These are phyloP conservation scores for Pachymerium ferrugineum DNA, from an alignment of 2,888 invertebrate genomes.

Conservation along the genomic window DNA sequence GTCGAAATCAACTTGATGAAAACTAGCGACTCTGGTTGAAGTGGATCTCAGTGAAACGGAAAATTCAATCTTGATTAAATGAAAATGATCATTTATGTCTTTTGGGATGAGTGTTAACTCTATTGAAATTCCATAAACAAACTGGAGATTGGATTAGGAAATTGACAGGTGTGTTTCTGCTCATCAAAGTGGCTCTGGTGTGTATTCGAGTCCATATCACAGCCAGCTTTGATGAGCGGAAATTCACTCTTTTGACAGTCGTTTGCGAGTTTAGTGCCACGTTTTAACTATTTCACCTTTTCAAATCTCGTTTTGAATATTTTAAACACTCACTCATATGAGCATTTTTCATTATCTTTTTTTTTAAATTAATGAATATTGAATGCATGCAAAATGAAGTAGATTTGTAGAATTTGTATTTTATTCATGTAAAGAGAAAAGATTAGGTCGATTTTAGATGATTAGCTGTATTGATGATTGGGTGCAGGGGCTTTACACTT, in stretches of 20 bases:
- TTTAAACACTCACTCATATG: too few relatives aligned
- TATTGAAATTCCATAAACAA: slow-evolving; percentile 8
- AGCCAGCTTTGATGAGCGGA: slow-evolving; percentile 82
- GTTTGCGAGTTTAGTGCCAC: too few relatives aligned
- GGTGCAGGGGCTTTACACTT: slow-evolving; percentile 21
- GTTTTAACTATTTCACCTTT: too few relatives aligned
- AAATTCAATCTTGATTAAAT: slow-evolving; percentile 18
- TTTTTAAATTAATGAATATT: too few relatives aligned
- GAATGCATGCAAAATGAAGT: too few relatives aligned
- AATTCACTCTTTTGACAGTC: slow-evolving; percentile 16
- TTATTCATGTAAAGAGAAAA: too few relatives aligned
- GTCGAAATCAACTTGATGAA: slow-evolving; percentile 4
- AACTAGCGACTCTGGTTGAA: not conserved
- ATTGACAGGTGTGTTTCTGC: slow-evolving; percentile 50
- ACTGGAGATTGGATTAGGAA: not conserved
- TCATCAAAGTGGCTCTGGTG: slow-evolving; percentile 86
- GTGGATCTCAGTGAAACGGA: not conserved
- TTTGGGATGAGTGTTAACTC: slow-evolving; percentile 40
- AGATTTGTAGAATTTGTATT: too few relatives aligned
- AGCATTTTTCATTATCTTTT: too few relatives aligned
- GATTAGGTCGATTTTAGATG: slow-evolving; percentile 10
- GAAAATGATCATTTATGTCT: not conserved
- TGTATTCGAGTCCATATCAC: slow-evolving; percentile 77
- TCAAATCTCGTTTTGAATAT: too few relatives aligned
- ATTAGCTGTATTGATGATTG: slow-evolving; percentile 24